Conservation (phyloP, 2,888 invertebrate species). For the Holacanthella duospinosa region DNA sequence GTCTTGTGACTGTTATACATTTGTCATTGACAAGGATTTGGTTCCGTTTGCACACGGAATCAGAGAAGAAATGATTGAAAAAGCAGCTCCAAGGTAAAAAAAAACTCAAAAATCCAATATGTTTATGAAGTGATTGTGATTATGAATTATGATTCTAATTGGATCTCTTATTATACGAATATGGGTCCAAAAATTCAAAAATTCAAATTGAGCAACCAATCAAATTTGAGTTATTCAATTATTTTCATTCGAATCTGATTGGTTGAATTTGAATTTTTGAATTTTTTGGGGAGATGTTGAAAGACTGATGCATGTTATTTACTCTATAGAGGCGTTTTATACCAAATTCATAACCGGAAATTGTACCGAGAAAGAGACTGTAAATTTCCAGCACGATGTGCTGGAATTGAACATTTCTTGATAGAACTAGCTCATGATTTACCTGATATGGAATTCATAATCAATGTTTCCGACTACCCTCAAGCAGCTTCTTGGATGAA, state of each 20-base stretch:
- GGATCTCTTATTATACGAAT: too few species aligned
- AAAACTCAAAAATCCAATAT: too few species aligned
- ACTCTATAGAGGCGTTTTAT: constrained; percentile 56
- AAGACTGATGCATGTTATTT: background rate
- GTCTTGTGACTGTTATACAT: background rate
- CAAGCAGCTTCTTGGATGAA: constrained; percentile 51
- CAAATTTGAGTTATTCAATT: too few species aligned
- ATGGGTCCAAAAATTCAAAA: too few species aligned
- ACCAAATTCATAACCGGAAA: constrained; percentile 69
- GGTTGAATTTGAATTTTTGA: too few species aligned
- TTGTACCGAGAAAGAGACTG: constrained; percentile 74
- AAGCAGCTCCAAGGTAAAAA: background rate
- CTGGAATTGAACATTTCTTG: constrained; percentile 82
- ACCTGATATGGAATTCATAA: constrained; percentile 70
- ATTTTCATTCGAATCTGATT: too few species aligned
- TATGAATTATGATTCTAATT: background rate
- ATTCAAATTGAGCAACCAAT: too few species aligned
- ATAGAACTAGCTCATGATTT: constrained; percentile 53
- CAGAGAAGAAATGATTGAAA: background rate
- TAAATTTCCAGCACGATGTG: constrained; percentile 84
- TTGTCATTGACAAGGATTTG: background rate
- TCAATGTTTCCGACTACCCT: constrained; percentile 91
- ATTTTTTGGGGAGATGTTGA: background rate
- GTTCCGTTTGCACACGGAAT: background rate
- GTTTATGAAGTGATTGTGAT: too few species aligned